Base-by-base conservation (phyloP, 1,140 invertebrate species). In the Sycophaga agraensis region DNA sequence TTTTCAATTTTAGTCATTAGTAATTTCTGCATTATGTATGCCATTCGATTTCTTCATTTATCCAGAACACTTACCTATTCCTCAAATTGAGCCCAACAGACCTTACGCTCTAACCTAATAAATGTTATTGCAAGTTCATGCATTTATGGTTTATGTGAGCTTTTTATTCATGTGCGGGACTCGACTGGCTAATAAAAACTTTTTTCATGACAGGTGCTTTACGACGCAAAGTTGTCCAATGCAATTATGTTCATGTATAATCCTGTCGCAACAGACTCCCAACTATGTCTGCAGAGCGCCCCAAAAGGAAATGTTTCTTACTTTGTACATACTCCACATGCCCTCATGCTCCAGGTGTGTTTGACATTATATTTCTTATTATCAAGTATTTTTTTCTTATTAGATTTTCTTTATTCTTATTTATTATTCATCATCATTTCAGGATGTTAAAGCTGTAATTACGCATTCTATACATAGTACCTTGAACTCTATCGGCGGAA, bases 241-340 rank as follows among this genome's bases (percentile, higher is more conserved):
- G 91, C 93, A 67, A 94, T 99, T 73, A 94, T 99, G 70, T 99
- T 99, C 82, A 97, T 99, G 91, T 99, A 99, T 84, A 99, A 98
- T 82, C 97, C 98, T 49, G 97, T 99, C 71, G 97, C 97, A 50
- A 96, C 93, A 39, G 96, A 99, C 82, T 94, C 94, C 72, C 97
- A 99, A 81, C 85, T 99, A 43, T 99, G 97, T 84, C 86, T 99
- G 60, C 96, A 99, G 82, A 97, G 95, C 59, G 93, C 94, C 57
- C 94, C 96, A 54, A 98, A 98, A 86, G 93, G 94, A 77, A 98
- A 97, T 80, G 85, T 91, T 67, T 93, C 93, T 68, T 98, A 95
- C 83, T 99, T 99, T 86, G 94, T 98, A 72, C 97, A 99, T 85
- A 97, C 96, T 63, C 96, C 97, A 45, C 97, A 99, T 83, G 96